Evolutionary conservation across 2,113 vertebrate genomes (phyloP).

Genomic region (Tyto alba): DNA sequence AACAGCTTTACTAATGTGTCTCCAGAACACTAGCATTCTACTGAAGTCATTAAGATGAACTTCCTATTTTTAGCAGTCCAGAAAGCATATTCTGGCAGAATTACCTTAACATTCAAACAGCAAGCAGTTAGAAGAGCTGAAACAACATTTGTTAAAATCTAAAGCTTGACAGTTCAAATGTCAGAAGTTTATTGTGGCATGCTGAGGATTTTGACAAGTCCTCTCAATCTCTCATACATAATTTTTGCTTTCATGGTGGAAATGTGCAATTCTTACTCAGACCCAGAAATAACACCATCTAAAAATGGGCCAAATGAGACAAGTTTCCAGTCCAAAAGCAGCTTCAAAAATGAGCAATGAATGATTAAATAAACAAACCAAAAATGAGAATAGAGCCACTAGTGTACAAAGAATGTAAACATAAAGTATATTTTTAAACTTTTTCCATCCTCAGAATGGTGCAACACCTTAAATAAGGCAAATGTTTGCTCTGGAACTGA

Average conservation of each 20-base stretch:
- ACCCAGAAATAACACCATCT: conserved; percentile 23
- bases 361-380: conserved; percentile 51
- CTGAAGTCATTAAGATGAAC: not conserved
- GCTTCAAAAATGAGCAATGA: conserved; percentile 40
- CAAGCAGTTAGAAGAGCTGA: not conserved
- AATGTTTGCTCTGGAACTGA: not conserved
- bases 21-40: not conserved
- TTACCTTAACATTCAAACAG: not conserved
- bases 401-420: conserved; percentile 68
- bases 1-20: not conserved
- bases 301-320: not conserved
- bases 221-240: not conserved
- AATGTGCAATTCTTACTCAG: not conserved
- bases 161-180: not conserved
- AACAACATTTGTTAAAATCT: not conserved
- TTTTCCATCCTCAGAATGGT: conserved; percentile 59
- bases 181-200: not conserved
- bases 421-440: conserved; percentile 74
- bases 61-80: not conserved
- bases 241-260: not conserved
- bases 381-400: conserved; percentile 51
- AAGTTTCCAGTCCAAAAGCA: conserved; percentile 40
- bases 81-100: not conserved
- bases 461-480: conserved; percentile 44
- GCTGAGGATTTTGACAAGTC: conserved; percentile 12